These are phyloP conservation scores for Mnemiopsis leidyi DNA, from an alignment of 37 sponge, comb jelly and placozoan species.

Conservation along the genomic window DNA sequence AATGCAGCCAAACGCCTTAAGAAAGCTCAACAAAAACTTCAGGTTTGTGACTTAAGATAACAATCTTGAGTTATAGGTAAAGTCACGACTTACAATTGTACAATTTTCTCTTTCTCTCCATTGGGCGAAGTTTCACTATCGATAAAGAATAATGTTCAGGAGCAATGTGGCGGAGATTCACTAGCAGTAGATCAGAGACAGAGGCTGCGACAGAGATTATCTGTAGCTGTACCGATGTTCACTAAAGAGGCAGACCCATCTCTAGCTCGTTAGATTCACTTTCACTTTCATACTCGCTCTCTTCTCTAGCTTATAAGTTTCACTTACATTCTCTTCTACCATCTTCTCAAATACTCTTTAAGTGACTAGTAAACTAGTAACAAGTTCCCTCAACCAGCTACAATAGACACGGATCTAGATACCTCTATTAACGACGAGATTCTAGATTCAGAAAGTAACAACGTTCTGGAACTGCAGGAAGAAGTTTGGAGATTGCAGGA, in stretches of 20 bases:
- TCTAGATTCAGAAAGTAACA: conserved; percentile 16
- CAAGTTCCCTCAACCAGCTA: background rate
- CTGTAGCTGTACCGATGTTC: conserved; percentile 12
- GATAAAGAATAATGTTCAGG: background rate
- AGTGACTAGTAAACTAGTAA: too few species aligned
- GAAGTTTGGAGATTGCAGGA: conserved; percentile 6
- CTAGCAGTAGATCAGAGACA: background rate
- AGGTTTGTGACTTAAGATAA: too few species aligned
- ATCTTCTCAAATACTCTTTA: too few species aligned
- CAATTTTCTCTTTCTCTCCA: too few species aligned
- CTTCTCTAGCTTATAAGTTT: background rate
- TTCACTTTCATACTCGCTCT: background rate
- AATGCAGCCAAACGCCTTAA: background rate
- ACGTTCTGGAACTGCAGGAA: conserved; percentile 8
- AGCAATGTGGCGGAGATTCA: background rate
- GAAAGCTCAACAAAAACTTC: conserved; percentile 2
- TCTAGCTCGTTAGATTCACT: background rate
- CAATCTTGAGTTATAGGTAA: too few species aligned
- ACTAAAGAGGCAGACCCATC: conserved; percentile 16
- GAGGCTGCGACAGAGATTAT: background rate
- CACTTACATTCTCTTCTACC: background rate
- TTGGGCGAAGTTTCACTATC: too few species aligned
- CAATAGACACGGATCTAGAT: background rate
- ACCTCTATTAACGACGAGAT: background rate
- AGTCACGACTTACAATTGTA: too few species aligned